These are phyloP conservation scores for Poecilus cupreus DNA, from an alignment of 2,888 invertebrate genomes.

Conservation along the genomic window DNA sequence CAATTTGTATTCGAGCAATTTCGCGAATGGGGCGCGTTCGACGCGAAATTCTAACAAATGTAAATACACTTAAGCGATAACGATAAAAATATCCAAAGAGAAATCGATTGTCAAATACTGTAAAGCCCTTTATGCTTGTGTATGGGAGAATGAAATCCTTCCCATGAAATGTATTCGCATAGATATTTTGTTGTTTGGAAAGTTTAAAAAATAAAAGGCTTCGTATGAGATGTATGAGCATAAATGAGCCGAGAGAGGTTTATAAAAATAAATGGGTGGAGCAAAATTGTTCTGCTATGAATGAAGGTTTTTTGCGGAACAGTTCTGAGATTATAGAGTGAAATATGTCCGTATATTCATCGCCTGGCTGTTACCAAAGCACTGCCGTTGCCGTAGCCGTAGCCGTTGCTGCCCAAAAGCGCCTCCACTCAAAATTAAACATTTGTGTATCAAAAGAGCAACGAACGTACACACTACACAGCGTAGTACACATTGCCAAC, in stretches of 20 bases:
- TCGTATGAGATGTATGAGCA: constrained; percentile 39
- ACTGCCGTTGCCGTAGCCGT: not conserved
- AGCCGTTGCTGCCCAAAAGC: constrained; percentile 15
- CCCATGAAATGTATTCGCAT: constrained; percentile 21
- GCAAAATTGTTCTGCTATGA: constrained; percentile 45
- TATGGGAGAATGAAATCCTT: not conserved
- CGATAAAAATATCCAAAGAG: constrained; percentile 14
- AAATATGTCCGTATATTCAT: constrained; percentile 39
- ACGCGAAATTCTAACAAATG: not conserved
- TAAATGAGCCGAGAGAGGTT: constrained; percentile 38
- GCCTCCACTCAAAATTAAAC: constrained; percentile 29
- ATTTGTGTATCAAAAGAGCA: constrained; percentile 31
- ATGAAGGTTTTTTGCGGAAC: constrained; percentile 40
- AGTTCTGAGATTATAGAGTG: constrained; percentile 44
- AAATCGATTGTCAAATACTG: constrained; percentile 14
- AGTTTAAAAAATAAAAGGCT: constrained; percentile 41
- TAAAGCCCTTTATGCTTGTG: constrained; percentile 22
- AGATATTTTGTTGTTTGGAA: constrained; percentile 23
- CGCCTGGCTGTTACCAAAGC: constrained; percentile 24
- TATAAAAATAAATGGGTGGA: constrained; percentile 50
- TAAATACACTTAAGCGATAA: constrained; percentile 28
- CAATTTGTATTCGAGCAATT: constrained; percentile 17
- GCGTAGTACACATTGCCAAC: not conserved
- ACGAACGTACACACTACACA: not conserved
- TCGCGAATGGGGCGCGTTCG: not conserved